A percentile compares a stretch with the other conserved stretches of the same genome.
Evolutionary conservation across 2,113 vertebrate species (phyloP).

Genomic region (Gambusia affinis): DNA sequence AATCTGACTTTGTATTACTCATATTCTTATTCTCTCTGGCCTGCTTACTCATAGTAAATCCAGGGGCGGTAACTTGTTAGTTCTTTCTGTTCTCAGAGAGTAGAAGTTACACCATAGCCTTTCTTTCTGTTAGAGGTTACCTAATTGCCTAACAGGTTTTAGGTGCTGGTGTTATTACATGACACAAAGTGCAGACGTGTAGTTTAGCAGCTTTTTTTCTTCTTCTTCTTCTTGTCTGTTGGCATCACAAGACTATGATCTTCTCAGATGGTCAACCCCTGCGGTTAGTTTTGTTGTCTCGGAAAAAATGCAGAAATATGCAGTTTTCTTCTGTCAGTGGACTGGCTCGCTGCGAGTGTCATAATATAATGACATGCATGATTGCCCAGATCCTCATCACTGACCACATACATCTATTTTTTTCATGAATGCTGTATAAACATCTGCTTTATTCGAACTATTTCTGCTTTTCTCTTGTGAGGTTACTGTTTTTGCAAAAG

Average conservation of each 20-base stretch:
- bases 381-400: not conserved
- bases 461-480: conserved; percentile 9
- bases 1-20: not conserved
- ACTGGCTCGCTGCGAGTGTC: conserved; percentile 16
- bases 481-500: conserved; percentile 5
- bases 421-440: not conserved
- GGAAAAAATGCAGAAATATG: not conserved
- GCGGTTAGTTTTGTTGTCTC: conserved; percentile 4
- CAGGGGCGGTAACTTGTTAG: not conserved
- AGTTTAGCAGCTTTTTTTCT: not conserved
- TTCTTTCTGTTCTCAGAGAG: not conserved
- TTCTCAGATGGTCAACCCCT: not conserved
- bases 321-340: conserved; percentile 6
- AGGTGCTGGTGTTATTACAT: conserved; percentile 3
- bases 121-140: not conserved
- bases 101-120: conserved; percentile 1
- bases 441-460: too few relatives aligned
- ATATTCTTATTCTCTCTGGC: not conserved
- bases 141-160: not conserved
- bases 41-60: not conserved
- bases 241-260: conserved; percentile 10
- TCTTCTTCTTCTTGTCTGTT: not conserved
- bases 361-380: conserved; percentile 21
- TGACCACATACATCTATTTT: not conserved
- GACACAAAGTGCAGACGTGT: conserved; percentile 9